Conservation (phyloP, 2,888 invertebrate genomes). For the Pheosia tremula region DNA sequence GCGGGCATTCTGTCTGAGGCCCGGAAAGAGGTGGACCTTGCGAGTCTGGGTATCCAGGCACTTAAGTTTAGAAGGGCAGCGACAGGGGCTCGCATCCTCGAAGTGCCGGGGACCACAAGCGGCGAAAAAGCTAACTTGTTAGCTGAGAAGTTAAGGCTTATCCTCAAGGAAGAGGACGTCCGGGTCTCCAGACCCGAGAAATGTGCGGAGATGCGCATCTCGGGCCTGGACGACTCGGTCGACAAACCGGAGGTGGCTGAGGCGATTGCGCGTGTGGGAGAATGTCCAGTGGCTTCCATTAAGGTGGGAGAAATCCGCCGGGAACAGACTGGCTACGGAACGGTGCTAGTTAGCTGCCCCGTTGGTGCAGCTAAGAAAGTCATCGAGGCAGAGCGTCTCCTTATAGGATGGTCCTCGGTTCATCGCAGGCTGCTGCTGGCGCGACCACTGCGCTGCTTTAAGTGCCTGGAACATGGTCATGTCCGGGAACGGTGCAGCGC, state of each 20-base stretch:
- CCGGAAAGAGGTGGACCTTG: not conserved
- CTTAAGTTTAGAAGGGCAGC: not conserved
- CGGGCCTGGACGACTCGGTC: no score
- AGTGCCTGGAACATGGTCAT: not conserved
- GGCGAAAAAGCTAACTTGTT: no score
- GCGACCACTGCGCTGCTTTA: slow-evolving; percentile 3
- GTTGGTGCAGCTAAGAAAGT: no score
- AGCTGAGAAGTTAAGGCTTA: not conserved
- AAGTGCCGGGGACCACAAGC: not conserved
- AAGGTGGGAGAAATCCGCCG: no score
- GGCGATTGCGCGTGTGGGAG: no score
- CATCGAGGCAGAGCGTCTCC: no score
- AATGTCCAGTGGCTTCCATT: no score
- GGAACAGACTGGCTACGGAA: no score
- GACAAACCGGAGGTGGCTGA: no score
- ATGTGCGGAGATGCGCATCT: no score
- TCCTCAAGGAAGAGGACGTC: no score
- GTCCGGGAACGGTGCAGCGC: not conserved
- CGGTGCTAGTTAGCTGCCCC: not conserved
- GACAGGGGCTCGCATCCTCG: not conserved
- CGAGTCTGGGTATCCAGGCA: not conserved
- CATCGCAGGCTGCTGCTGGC: not conserved
- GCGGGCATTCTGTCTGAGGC: not conserved
- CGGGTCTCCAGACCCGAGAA: no score
- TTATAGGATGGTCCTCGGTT: not conserved